These are phyloP conservation scores for Zalophus californianus DNA, from an alignment of 2,797 vertebrate genomes.

Conservation along the genomic window DNA sequence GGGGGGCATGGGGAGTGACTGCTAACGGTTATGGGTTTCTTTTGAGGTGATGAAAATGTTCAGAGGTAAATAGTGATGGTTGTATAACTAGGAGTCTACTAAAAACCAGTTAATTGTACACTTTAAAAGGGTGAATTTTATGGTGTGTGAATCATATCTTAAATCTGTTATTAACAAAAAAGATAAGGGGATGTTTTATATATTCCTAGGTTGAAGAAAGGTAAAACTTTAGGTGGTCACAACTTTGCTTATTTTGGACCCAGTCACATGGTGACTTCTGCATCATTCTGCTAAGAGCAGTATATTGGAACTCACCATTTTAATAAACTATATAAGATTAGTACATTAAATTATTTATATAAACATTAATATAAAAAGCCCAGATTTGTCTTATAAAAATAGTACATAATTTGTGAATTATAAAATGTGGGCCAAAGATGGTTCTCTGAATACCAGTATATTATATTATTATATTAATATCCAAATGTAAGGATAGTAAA, in stretches of 20 bases:
- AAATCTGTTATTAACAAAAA: background rate
- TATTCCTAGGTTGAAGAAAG: background rate
- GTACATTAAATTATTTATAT: background rate
- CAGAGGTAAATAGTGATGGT: background rate
- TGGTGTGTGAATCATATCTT: background rate
- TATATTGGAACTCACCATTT: constrained; percentile 11
- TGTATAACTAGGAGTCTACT: constrained; percentile 15
- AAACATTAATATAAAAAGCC: background rate
- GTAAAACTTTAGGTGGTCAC: background rate
- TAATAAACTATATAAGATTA: background rate
- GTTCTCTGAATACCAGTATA: background rate
- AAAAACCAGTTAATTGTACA: background rate
- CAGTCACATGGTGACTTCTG: background rate
- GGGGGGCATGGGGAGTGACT: background rate
- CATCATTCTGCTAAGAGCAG: background rate
- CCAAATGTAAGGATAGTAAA: constrained; percentile 23
- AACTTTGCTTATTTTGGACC: background rate
- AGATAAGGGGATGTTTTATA: background rate
- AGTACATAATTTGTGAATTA: constrained; percentile 15
- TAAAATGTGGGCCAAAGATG: background rate
- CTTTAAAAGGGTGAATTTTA: constrained; percentile 48
- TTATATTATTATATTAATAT: background rate
- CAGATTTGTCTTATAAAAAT: constrained; percentile 30
- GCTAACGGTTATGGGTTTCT: background rate
- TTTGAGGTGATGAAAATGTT: constrained; percentile 1